Percentiles rank a stretch among this genome's conserved stretches.
Evolutionary conservation across 2,113 vertebrate genomes (phyloP).

Genomic region (Collichthys lucidus): DNA sequence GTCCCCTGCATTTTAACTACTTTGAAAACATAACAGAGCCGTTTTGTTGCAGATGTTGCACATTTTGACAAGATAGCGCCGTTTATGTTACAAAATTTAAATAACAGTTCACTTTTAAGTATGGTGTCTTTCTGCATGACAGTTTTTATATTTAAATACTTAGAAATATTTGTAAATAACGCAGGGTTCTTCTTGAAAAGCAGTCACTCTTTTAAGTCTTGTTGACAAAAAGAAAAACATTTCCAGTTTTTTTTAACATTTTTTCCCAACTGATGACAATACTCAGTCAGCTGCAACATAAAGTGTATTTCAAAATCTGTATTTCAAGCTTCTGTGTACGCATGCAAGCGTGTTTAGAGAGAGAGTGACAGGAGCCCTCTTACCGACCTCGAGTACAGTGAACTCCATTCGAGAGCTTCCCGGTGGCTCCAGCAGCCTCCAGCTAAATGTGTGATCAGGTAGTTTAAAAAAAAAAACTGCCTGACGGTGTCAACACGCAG

Average conservation of each 20-base stretch:
- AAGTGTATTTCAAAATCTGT: background rate
- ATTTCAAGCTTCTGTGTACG: background rate
- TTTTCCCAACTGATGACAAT: background rate
- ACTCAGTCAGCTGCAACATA: background rate
- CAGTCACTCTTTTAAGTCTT: conserved; percentile 4
- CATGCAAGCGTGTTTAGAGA: background rate
- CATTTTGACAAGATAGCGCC: background rate
- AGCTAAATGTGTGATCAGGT: conserved; percentile 96
- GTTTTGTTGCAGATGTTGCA: background rate
- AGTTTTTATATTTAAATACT: conserved; percentile 16
- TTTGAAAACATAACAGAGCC: conserved; percentile 21
- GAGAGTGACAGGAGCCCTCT: conserved; percentile 52
- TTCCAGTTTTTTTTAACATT: background rate
- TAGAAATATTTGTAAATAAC: conserved; percentile 6
- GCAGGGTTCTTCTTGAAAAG: no score
- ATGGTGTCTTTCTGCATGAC: background rate
- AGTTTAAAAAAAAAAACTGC: conserved; percentile 88
- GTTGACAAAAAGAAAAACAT: background rate
- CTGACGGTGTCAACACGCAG: conserved; percentile 93
- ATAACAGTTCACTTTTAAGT: conserved; percentile 19
- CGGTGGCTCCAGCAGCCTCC: conserved; percentile 86
- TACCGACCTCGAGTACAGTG: conserved; percentile 82
- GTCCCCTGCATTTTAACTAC: conserved; percentile 3
- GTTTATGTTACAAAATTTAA: conserved; percentile 7
- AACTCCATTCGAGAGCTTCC: conserved; percentile 90